Base-by-base conservation (phyloP, 2,113 vertebrate species). In the Thermophis baileyi region DNA sequence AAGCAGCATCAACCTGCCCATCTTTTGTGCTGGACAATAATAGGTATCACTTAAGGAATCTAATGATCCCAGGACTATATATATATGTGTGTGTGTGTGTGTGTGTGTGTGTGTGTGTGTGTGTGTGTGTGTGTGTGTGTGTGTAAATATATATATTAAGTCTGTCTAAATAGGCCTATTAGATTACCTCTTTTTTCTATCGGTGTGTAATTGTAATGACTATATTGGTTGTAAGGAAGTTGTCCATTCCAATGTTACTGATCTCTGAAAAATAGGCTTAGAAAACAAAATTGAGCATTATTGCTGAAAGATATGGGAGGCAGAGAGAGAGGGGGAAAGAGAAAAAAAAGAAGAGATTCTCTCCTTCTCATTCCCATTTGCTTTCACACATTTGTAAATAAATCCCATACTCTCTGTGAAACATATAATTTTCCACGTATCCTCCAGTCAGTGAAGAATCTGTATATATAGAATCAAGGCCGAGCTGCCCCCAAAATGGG, bases 401-500 rank as follows among this genome's bases (percentile, higher is more conserved):
- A 90, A 55, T 88, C 18, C 94, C 89, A 12, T 69, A 35, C 89
- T 81, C 35, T 40, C 8, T 88, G 12, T 86, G 69, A 89, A 89
- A 89, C 89, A 95, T 6, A 51, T 87, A 30, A 25, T 92, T 94
- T 88, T 90, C 24, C 93, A 49, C 85, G 87, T 94, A 92, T 94
- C 95, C 89, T 86, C 90, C 44, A 94, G 18, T 63, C 60, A 92
- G 87, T 94, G 93, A 94, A 93, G 54, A 63, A 60, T 94, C 74
- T 24, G 81, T 85, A 92, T 85, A 11, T 94, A 89, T 93, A 95
- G 22, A 54, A 81, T 35, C 47, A 94, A 51, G 63, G 46, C 25
- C 89, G 8, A 24, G 90, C 93, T 94, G 90, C 92, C 93, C 53
- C 87, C 93, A 44, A 94, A 94, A 91, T 94, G 92, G 93, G 94